Evolutionary conservation across 2,888 invertebrate species (phyloP), one percentile per base, ranked within the genome.

Genomic region (Flexamia atlantica): DNA sequence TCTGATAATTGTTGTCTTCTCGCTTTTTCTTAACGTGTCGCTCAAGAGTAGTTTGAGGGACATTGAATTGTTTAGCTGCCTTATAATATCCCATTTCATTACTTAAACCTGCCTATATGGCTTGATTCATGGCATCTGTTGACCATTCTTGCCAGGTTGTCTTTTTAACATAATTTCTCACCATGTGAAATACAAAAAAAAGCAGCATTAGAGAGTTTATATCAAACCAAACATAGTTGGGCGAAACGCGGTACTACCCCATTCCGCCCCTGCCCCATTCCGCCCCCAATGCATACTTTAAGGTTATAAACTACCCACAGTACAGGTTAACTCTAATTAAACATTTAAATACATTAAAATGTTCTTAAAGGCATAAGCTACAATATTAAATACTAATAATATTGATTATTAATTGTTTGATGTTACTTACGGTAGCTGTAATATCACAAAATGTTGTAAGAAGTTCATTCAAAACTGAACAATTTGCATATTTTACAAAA

Each of bases 31-130:
- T 46, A 12, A 40, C 40, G 12, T 40, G 12, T 40, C 40, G 5
- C 12, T 40, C 40, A 9, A 40, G 40, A 40, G 86, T 87, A 7
- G 85, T 60, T 81, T 85, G 76, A 17, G 86, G 85, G 40, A 87
- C 86, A 83, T 82, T 84, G 83, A 85, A 87, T 72, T 42, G 74
- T 57, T 68, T 60, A 12, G 87, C 85, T 28, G 86, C 84, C 84
- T 80, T 86, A 72, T 74, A 81, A 36, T 74, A 87, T 53, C 85
- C 86, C 86, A 86, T 86, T 84, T 86, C 85, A 30, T 83, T 82
- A 20, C 85, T 80, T 14, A 83, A 76, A 17, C 64, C 83, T 28
- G 64, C 80, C 20, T 53, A 17, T 42, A 46, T 28, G 12, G 79
- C 68, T 28, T n/a, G n/a, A 9, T 40, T 23, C 81, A 81, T 81